Percentiles rank a stretch among this genome's conserved stretches.
Evolutionary conservation across 2,797 vertebrate genomes (phyloP).

Genomic region (Sebastiscus tertius): DNA sequence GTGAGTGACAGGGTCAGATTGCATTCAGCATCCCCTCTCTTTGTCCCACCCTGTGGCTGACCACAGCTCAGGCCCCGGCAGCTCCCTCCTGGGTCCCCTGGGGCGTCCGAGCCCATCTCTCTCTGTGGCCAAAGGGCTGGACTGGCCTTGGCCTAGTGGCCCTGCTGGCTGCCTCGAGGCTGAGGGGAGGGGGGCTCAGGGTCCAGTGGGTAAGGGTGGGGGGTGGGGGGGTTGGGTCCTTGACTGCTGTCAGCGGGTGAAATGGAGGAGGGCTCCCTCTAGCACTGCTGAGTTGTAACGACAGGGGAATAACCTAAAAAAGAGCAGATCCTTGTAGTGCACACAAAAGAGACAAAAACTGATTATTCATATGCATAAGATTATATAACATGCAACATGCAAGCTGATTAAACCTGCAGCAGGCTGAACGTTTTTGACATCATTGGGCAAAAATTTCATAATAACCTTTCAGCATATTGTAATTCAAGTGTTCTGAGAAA

Average conservation of each 20-base stretch:
- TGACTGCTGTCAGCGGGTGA: slow-evolving; percentile 31
- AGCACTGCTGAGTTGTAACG: slow-evolving; percentile 80
- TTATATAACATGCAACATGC: neutral
- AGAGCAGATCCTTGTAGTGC: neutral
- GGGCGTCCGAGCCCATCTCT: slow-evolving; percentile 58
- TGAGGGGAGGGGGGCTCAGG: slow-evolving; percentile 14
- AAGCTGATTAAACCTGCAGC: neutral
- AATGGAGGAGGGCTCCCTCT: slow-evolving; percentile 90
- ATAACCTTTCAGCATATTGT: no score
- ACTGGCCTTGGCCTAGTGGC: slow-evolving; percentile 70
- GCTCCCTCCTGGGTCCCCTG: slow-evolving; percentile 58
- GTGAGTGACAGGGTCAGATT: slow-evolving; percentile 74
- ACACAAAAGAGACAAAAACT: slow-evolving; percentile 9
- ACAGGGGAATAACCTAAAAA: slow-evolving; percentile 67
- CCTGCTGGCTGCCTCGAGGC: slow-evolving; percentile 54
- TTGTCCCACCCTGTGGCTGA: slow-evolving; percentile 69
- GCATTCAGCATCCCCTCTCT: slow-evolving; percentile 61
- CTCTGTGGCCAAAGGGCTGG: slow-evolving; percentile 62
- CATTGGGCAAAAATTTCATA: no score
- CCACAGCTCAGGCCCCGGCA: slow-evolving; percentile 54
- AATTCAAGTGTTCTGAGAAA: no score
- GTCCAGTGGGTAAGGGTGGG: neutral
- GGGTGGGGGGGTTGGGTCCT: slow-evolving; percentile 1
- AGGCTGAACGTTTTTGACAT: rapidly evolving
- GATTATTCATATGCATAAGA: neutral